Evolutionary conservation across 2,888 invertebrate species (phyloP).

Genomic region (Brachypterus glaber): DNA sequence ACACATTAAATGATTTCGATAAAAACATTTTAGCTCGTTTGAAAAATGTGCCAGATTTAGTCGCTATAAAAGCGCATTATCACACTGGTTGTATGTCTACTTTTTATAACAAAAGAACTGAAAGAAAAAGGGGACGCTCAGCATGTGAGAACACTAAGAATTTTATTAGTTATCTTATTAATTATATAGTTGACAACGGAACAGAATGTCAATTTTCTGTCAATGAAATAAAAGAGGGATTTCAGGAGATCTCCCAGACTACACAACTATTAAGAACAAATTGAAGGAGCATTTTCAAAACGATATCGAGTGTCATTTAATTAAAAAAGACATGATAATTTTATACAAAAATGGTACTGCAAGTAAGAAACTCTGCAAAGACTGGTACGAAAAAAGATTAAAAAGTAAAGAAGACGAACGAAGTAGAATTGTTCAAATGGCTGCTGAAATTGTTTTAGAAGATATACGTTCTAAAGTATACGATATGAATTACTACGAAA

Average conservation of each 20-base stretch:
- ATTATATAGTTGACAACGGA: slow-evolving; percentile 10
- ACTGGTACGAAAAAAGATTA: slow-evolving; percentile 34
- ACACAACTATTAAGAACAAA: slow-evolving; percentile 9
- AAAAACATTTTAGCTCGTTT: slow-evolving; percentile 22
- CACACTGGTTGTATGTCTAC: slow-evolving; percentile 24
- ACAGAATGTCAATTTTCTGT: neutral
- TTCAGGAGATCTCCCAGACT: neutral
- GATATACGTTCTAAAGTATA: slow-evolving; percentile 32
- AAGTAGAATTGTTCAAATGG: slow-evolving; percentile 33
- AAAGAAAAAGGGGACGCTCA: slow-evolving; percentile 23
- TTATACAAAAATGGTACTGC: slow-evolving; percentile 24
- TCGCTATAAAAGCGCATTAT: slow-evolving; percentile 23
- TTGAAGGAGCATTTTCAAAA: slow-evolving; percentile 24
- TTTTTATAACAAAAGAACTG: slow-evolving; percentile 23
- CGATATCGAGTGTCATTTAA: slow-evolving; percentile 23
- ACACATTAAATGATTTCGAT: slow-evolving; percentile 22
- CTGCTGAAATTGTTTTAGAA: slow-evolving; percentile 34
- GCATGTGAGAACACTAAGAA: slow-evolving; percentile 23
- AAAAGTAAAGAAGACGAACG: slow-evolving; percentile 26
- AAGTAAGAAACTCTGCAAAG: slow-evolving; percentile 30
- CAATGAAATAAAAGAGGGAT: neutral
- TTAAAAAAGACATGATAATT: slow-evolving; percentile 24
- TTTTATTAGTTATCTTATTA: slow-evolving; percentile 23
- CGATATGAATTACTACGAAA: slow-evolving; percentile 32
- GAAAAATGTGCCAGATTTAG: slow-evolving; percentile 21